A percentile compares a stretch with the other conserved stretches of the same genome.
Evolutionary conservation across 2,888 invertebrate species (phyloP).

Genomic region (Rhodophaea formosa): DNA sequence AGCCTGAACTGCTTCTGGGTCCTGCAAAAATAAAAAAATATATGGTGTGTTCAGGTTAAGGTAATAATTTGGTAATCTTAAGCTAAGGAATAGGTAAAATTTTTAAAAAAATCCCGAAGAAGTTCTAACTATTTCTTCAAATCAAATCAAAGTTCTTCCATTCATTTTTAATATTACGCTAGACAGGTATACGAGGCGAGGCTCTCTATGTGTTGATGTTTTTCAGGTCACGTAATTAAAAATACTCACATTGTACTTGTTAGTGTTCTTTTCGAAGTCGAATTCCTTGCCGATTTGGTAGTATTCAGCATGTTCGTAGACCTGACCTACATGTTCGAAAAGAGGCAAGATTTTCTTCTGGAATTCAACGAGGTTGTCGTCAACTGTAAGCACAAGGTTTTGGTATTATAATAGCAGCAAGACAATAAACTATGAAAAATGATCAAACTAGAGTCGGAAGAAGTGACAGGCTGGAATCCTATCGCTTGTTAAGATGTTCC

Average conservation of each 20-base stretch:
- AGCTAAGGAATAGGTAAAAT: no score
- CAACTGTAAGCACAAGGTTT: conserved; percentile 34
- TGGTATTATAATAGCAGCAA: neutral
- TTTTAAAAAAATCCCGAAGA: no score
- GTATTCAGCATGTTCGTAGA: conserved; percentile 54
- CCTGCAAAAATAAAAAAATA: conserved; percentile 43
- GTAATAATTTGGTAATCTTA: no score
- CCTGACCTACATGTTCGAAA: conserved; percentile 64
- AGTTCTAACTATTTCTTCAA: no score
- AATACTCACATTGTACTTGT: conserved; percentile 59
- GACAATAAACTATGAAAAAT: no score
- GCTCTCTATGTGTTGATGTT: neutral
- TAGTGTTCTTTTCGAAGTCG: conserved; percentile 57
- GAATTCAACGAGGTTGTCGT: conserved; percentile 42
- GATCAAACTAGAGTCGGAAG: no score
- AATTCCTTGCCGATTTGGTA: conserved; percentile 57
- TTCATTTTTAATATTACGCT: no score
- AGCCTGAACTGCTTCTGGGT: conserved; percentile 64
- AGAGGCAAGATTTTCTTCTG: conserved; percentile 71
- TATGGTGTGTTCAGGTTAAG: no score
- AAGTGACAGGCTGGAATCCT: no score
- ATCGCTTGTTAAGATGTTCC: no score
- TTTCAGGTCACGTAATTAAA: neutral
- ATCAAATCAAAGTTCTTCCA: no score
- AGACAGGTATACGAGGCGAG: no score